Evolutionary conservation across 2,888 invertebrate species (phyloP).

Genomic region (Amphipoea lucens): DNA sequence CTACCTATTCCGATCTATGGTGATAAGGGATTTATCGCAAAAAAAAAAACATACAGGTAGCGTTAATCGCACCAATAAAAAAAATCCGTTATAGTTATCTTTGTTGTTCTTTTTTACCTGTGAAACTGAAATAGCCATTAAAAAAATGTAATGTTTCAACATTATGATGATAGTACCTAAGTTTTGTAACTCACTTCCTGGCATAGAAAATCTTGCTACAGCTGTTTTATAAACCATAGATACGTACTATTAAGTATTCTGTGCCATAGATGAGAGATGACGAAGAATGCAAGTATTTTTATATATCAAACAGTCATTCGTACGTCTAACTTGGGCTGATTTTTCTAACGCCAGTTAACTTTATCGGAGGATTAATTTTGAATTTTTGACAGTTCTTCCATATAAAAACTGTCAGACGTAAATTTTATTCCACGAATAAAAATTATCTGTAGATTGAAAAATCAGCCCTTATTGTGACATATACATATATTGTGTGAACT

Average conservation of each 20-base stretch:
- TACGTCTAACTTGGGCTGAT: too few relatives aligned
- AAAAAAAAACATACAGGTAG: neutral
- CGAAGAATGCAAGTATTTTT: too few relatives aligned
- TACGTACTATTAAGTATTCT: neutral
- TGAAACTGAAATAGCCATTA: neutral
- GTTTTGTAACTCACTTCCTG: conserved; percentile 4
- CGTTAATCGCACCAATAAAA: neutral
- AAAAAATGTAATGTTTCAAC: neutral
- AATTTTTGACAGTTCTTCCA: too few relatives aligned
- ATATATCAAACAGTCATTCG: neutral
- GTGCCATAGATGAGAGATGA: neutral
- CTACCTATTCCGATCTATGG: too few relatives aligned
- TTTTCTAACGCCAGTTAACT: too few relatives aligned
- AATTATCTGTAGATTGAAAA: too few relatives aligned
- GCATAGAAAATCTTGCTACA: neutral
- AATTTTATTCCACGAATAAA: too few relatives aligned
- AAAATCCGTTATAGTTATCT: too few relatives aligned
- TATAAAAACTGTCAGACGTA: too few relatives aligned
- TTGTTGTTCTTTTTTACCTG: too few relatives aligned
- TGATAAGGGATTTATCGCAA: neutral
- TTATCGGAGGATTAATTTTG: too few relatives aligned
- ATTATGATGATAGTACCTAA: neutral
- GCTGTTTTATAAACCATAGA: too few relatives aligned
- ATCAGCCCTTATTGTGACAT: neutral
- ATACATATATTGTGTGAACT: neutral